Evolutionary conservation across 2,113 vertebrate species (phyloP), one percentile per base, ranked within the genome.

Genomic region (Tautogolabrus adspersus): DNA sequence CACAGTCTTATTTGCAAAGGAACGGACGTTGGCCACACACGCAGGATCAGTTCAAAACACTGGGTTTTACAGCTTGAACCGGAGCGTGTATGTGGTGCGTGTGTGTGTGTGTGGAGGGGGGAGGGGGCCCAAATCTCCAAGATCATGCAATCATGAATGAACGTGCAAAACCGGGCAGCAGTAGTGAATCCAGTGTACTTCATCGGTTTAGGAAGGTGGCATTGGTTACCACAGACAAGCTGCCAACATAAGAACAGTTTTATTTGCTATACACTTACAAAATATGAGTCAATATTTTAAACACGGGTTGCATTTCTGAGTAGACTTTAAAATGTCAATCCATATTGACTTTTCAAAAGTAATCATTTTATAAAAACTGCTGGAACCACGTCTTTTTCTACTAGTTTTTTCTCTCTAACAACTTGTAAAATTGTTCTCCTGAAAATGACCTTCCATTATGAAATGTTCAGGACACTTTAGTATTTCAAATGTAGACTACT

Each of bases 1-100:
- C 77, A 64, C 90, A 87, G 90, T 93, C 89, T 93, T 93, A 90
- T 76, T 93, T 90, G 81, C 83, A 83, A 87, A 66, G 66, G 88
- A 86, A 82, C 67, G 60, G 80, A 91, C 15, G 18, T 57, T 77
- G 72, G 82, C 84, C 88, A 88, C 80, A 82, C 62, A 91, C 84
- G 88, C 89, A 87, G 83, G 83, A 89, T 76, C 78, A 78, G 80
- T 91, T 90, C 87, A 91, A 75, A 87, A 84, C 72, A 63, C 80
- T 38, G 60, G 34, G 19, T 85, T 84, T 82, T 79, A 84, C 82
- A 74, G 82, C 75, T 92, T 91, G 88, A 82, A 88, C 88, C 87
- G 85, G 79, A 82, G 57, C 67, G 57, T 64, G 74, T 51, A 49
- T 26, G 67, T 37, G 47, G 67, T 37, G 47, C 22, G 60, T 46